Evolutionary conservation across 2,113 vertebrate species (phyloP), one percentile per base, ranked within the genome.

Genomic region (Cololabis saira): DNA sequence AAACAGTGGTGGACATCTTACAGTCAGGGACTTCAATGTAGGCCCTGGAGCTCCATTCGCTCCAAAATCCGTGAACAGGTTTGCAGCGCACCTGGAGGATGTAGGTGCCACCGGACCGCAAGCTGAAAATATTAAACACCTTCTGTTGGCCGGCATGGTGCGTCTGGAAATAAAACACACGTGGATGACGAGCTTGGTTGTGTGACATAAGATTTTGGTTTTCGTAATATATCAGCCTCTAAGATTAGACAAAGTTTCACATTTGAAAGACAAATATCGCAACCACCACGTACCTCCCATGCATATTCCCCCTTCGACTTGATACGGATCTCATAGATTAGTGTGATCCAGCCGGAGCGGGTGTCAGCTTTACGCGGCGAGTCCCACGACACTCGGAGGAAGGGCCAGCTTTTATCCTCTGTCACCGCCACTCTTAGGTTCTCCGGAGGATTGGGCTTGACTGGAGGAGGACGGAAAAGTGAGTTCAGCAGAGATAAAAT

Each of bases 1-100:
- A 33, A 18, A 1, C 27, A 3, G 24, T 27, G 11, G 16, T 7
- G 16, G 64, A 60, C 40, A 5, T 79, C 93, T 91, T 88, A 95
- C 94, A 92, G 41, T 89, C 77, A 2, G 92, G 93, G 41, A 93
- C 89, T 58, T 79, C 76, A 55, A 90, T 5, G 43, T 86, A 68
- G 47, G 76, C 71, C 1, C 90, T 48, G 5, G 76, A 18, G 50
- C 91, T 93, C 94, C 94, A 95, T 71, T 94, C 91, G 41, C 94
- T 94, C 93, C 93, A 95, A 40, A 90, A 92, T 15, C 93, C 93
- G 3, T 92, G 87, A 89, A 97, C 95, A 0, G 96, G 94, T 68
- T 93, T 98, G 76, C 96, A 97, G 68, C 94, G 96, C 76, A 97
- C 94, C 79, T 98, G 93, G 18, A 96, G 86, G 18, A 94, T 54